Evolutionary conservation across 2,113 vertebrate genomes (phyloP), one percentile per base, ranked within the genome.

Genomic region (Pteruthius melanotis): DNA sequence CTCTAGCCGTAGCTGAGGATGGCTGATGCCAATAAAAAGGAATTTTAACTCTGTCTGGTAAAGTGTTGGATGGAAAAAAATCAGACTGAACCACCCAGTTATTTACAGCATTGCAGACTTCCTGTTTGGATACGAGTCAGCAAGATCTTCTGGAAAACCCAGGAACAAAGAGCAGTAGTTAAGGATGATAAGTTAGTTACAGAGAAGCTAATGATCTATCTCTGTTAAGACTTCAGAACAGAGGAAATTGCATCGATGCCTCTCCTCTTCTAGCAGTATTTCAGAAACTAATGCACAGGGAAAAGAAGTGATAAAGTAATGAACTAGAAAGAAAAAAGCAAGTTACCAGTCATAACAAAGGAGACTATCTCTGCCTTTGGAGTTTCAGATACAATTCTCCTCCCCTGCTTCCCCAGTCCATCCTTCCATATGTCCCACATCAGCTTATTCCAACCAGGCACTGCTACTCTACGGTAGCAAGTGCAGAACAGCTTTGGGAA

Each of bases 121-220:
- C 94, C 92, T 96, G 87, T 71, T 87, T 92, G 88, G 87, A 90
- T 93, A 76, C 83, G 87, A 95, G 89, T 88, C 92, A 95, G 87
- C 75, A 93, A 93, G 90, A 90, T 66, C 78, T 92, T 86, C 86
- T 94, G 71, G 85, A 94, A 91, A 90, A 88, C 31, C 52, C 59
- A 88, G 74, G 81, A 94, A 95, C 47, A 92, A 92, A 81, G 95
- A 95, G 60, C 82, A 93, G 70, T 65, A 90, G 57, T 88, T 88
- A 88, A 83, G 52, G 20, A 71, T 7, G 10, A 13, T 63, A 95
- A 95, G 85, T 91, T 83, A 76, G 91, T 87, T 89, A 95, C 50
- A 91, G 40, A 77, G 45, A 95, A 83, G 45, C 87, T 91, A 85
- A 89, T 69, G 45, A 93, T 94, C 78, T 71, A 15, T 75, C 69